phyloP scores from a whole-genome alignment of 2,113 vertebrate genomes.

The Sardina pilchardus region DNA sequence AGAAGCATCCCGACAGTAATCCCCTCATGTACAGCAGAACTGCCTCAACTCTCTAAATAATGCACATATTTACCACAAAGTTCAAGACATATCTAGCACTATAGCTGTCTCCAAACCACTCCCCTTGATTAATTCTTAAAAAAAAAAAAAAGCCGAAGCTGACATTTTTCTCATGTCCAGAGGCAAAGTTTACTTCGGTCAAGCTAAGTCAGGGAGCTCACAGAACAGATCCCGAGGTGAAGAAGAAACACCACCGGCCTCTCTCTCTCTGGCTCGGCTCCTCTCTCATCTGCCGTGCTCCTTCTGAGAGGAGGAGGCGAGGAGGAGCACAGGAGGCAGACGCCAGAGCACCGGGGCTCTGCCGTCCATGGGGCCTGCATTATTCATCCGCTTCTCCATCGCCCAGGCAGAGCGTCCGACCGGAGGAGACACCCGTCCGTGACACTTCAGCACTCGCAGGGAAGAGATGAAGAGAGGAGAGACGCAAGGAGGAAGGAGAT shows the following conservation, averaged over 20 bases:
- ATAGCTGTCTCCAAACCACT: not conserved
- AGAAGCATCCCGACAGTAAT: not conserved
- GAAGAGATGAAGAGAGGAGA: not conserved
- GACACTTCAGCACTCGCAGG: not conserved
- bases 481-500: no score
- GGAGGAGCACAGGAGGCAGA: not conserved
- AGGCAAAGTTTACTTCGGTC: not conserved
- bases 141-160: not conserved
- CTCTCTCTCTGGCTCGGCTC: not conserved
- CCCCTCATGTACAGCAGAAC: not conserved
- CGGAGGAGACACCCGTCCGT: not conserved
- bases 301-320: not conserved
- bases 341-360: not conserved
- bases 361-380: not conserved
- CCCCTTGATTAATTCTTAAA: not conserved
- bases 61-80: not conserved
- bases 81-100: not conserved
- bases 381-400: not conserved
- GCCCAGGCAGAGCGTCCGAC: not conserved
- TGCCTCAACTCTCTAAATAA: not conserved
- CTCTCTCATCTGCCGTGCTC: no score
- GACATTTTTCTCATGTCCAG: not conserved
- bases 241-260: not conserved
- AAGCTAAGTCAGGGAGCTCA: not conserved
- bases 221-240: not conserved